Base-by-base conservation (phyloP, 2,113 vertebrate species). In the Vombatus ursinus region DNA sequence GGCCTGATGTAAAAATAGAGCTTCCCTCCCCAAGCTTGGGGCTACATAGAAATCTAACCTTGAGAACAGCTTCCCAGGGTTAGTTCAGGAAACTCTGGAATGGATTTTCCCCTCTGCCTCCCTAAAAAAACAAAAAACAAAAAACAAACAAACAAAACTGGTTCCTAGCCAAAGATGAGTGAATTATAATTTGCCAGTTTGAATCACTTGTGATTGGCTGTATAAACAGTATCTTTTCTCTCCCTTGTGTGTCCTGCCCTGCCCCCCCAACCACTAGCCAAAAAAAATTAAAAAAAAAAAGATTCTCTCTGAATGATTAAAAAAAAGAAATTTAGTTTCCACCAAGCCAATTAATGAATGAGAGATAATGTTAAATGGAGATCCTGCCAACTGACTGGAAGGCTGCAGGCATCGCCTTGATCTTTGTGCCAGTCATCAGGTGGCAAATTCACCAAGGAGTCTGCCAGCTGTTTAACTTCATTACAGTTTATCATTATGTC, bases 401-500 rank as follows among this genome's bases (percentile, higher is more conserved):
- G 96, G 95, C 98, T 98, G 97, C 68, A 96, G 97, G 97, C 98
- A 96, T 98, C 92, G 89, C 97, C 96, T 52, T 12, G 91, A 68
- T 97, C 97, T 96, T 24, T 52, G 95, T 95, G 91, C 94, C 92
- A 98, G 97, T 97, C 98, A 96, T 99, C 98, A 98, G 97, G 98
- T 98, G 98, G 98, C 95, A 97, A 52, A 98, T 98, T 97, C 98
- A 98, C 96, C 97, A 97, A 98, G 97, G 97, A 98, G 95, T 89
- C 96, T 25, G 57, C 97, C 98, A 98, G 98, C 98, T 98, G 97
- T 96, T 98, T 96, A 97, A 95, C 96, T 98, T 98, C 96, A 98
- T 98, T 98, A 97, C 94, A 93, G 28, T 98, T 98, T 98, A 98
- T 98, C 98, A 98, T 98, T 98, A 96, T 97, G 97, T 98, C 98